A percentile compares a stretch with the other conserved stretches of the same genome.
phyloP scores from a whole-genome alignment of 2,888 invertebrate genomes.

The Sarcophaga carnaria region DNA sequence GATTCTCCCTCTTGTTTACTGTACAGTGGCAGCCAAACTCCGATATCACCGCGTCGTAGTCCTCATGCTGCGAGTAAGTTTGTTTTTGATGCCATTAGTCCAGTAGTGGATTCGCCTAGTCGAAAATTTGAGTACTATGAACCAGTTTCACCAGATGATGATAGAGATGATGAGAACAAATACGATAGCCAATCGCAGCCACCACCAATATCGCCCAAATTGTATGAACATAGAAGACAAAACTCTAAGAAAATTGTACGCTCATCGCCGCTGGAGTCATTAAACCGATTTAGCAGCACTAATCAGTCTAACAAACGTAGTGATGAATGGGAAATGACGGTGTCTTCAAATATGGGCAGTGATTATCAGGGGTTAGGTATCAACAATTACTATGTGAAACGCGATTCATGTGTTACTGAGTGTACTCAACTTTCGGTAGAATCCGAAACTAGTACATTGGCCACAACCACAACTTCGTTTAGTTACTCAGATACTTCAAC shows the following conservation, averaged over 20 bases:
- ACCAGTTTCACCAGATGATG: constrained; percentile 79
- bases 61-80: constrained; percentile 85
- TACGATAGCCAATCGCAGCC: constrained; percentile 73
- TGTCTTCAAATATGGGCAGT: constrained; percentile 62
- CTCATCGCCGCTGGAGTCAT: constrained; percentile 68
- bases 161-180: constrained; percentile 60
- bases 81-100: constrained; percentile 83
- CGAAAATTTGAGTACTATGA: constrained; percentile 81
- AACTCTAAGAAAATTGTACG: constrained; percentile 74
- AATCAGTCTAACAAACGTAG: constrained; percentile 56
- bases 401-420: constrained; percentile 81
- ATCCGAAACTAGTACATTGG: constrained; percentile 77
- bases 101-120: constrained; percentile 72
- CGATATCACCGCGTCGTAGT: constrained; percentile 78
- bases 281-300: constrained; percentile 44
- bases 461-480: constrained; percentile 80
- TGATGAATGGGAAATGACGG: constrained; percentile 77
- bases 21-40: constrained; percentile 71
- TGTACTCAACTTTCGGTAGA: constrained; percentile 80
- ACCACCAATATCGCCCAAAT: constrained; percentile 72
- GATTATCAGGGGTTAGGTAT: constrained; percentile 74
- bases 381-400: constrained; percentile 75
- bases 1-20: constrained; percentile 73
- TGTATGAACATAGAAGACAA: constrained; percentile 73
- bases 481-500: constrained; percentile 73